phyloP scores from a whole-genome alignment of 2,888 invertebrate species.

The Allophyes oxyacanthae region DNA sequence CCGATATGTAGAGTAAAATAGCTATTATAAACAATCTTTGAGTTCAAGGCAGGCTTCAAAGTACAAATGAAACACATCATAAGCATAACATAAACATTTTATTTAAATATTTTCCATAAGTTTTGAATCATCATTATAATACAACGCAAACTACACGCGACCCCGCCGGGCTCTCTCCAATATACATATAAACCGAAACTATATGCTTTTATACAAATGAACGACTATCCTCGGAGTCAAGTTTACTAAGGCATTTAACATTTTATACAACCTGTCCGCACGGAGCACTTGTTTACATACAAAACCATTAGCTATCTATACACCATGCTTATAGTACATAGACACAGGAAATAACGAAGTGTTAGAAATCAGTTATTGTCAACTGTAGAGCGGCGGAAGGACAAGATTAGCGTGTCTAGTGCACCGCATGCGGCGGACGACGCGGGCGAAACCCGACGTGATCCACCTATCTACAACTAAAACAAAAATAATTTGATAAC shows the following conservation, averaged over 20 bases:
- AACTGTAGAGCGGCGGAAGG: too few relatives aligned
- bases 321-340: slow-evolving; percentile 12
- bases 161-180: slow-evolving; percentile 55
- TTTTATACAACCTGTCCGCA: slow-evolving; percentile 68
- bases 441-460: slow-evolving; percentile 2
- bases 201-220: slow-evolving; percentile 62
- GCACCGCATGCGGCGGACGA: neutral
- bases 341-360: slow-evolving; percentile 5
- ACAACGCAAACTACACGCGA: slow-evolving; percentile 68
- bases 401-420: neutral
- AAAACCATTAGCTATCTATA: slow-evolving; percentile 9
- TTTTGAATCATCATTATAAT: slow-evolving; percentile 79
- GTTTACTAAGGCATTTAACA: slow-evolving; percentile 67
- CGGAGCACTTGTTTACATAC: slow-evolving; percentile 38
- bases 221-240: slow-evolving; percentile 29
- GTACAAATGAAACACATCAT: slow-evolving; percentile 53
- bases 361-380: neutral
- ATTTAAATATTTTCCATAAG: slow-evolving; percentile 82
- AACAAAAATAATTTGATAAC: slow-evolving; percentile 38
- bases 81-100: slow-evolving; percentile 87
- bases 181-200: slow-evolving; percentile 67
- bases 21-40: too few relatives aligned
- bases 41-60: too few relatives aligned
- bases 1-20: too few relatives aligned
- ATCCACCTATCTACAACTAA: slow-evolving; percentile 17